Conservation (phyloP, 2,113 vertebrate species). For the Cardinalis cardinalis region DNA sequence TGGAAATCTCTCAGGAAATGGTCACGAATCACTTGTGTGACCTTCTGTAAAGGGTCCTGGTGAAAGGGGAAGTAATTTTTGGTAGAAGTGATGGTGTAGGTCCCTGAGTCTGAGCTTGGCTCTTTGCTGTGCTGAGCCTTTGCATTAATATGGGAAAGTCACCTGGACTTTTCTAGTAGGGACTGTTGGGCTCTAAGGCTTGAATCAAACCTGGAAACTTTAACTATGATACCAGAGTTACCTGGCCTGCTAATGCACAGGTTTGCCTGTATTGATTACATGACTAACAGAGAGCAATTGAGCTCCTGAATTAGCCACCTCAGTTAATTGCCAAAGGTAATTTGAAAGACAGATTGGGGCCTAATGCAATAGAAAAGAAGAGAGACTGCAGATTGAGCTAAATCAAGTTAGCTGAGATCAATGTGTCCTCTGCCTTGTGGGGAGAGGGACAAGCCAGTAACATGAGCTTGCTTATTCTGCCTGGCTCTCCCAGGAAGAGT, state of each 20-base stretch:
- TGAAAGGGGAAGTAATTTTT: background rate
- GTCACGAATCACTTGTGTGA: background rate
- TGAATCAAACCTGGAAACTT: background rate
- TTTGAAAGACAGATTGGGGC: background rate
- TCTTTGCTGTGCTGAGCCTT: background rate
- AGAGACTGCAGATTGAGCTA: background rate
- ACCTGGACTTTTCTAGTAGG: background rate
- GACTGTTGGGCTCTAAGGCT: background rate
- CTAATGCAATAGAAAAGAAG: background rate
- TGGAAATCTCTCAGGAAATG: background rate
- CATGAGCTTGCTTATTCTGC: constrained; percentile 30
- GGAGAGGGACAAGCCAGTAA: background rate
- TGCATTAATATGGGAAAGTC: background rate
- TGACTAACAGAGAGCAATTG: background rate
- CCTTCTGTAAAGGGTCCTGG: background rate
- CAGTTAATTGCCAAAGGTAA: constrained; percentile 34
- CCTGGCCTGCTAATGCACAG: background rate
- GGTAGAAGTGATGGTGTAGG: background rate
- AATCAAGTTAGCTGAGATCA: background rate
- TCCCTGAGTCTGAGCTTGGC: background rate
- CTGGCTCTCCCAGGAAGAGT: constrained; percentile 7
- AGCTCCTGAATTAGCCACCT: background rate
- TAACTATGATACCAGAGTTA: background rate
- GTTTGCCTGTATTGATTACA: background rate
- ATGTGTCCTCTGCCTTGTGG: constrained; percentile 7